A percentile compares a stretch with the other conserved stretches of the same genome.
phyloP scores from a whole-genome alignment of 2,888 invertebrate genomes.

The Drosophila nr. fundita region DNA sequence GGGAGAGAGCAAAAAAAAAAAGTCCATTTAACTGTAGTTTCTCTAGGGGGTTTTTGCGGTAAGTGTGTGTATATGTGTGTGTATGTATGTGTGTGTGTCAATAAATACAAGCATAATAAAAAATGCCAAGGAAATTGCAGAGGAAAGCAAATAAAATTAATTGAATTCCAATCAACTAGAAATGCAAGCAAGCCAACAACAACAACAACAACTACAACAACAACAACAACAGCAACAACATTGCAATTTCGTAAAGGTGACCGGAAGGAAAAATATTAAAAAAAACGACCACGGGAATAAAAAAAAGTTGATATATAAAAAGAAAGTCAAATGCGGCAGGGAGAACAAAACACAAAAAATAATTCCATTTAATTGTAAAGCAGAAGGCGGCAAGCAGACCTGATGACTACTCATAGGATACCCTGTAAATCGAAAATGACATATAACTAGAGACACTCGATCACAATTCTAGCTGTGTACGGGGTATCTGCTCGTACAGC shows the following conservation, averaged over 20 bases:
- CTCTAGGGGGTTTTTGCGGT: constrained; percentile 48
- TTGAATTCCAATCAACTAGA: constrained; percentile 83
- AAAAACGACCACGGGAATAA: constrained; percentile 34
- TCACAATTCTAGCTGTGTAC: background rate
- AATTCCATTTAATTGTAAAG: constrained; percentile 75
- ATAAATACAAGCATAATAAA: constrained; percentile 78
- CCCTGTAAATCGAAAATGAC: background rate
- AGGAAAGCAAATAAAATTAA: constrained; percentile 82
- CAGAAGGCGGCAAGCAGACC: constrained; percentile 22
- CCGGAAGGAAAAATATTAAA: constrained; percentile 58
- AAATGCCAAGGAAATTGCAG: constrained; percentile 80
- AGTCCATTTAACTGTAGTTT: constrained; percentile 74
- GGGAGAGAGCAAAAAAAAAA: constrained; percentile 30
- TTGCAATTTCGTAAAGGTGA: constrained; percentile 42
- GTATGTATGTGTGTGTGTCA: constrained; percentile 62
- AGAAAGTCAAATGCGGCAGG: constrained; percentile 8
- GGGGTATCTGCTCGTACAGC: constrained; percentile 33
- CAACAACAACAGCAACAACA: constrained; percentile 50
- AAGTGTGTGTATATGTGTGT: constrained; percentile 24
- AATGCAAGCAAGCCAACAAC: constrained; percentile 65
- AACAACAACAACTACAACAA: constrained; percentile 35
- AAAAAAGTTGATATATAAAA: background rate
- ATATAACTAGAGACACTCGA: background rate
- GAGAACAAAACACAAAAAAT: constrained; percentile 24
- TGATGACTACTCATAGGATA: background rate